phyloP scores from a whole-genome alignment of 2,113 vertebrate genomes.

The Psilopsiagon aymara region DNA sequence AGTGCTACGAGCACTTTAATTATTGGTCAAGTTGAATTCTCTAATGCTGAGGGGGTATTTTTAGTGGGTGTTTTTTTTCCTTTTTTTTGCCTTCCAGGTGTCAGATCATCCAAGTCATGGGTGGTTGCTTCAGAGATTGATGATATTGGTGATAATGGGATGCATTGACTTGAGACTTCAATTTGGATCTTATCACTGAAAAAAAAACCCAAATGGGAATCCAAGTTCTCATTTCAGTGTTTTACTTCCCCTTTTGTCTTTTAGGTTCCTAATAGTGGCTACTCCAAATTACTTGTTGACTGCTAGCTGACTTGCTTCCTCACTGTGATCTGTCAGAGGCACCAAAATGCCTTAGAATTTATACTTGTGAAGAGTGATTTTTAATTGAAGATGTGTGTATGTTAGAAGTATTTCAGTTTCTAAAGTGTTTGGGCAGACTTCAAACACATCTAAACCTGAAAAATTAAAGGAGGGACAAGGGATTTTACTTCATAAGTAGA shows the following conservation, averaged over 20 bases:
- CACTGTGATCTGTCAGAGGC: neutral
- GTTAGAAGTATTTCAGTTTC: neutral
- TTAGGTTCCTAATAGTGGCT: conserved; percentile 24
- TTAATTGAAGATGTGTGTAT: neutral
- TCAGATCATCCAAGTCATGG: conserved; percentile 54
- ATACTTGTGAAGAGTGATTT: neutral
- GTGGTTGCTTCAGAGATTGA: conserved; percentile 66
- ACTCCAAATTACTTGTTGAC: neutral
- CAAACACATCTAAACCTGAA: neutral
- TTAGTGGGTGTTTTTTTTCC: too few relatives aligned
- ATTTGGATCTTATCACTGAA: conserved; percentile 67
- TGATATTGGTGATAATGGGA: conserved; percentile 67
- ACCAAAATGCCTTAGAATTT: neutral
- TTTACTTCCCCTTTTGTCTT: conserved; percentile 27
- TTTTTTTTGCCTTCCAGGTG: conserved; percentile 26
- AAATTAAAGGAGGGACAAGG: neutral
- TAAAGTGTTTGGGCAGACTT: neutral
- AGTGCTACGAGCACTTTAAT: conserved; percentile 4
- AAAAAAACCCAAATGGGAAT: conserved; percentile 31
- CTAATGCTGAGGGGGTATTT: neutral
- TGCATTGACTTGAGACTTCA: conserved; percentile 72
- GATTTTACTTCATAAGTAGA: neutral
- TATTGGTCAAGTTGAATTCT: neutral
- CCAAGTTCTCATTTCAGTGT: conserved; percentile 32
- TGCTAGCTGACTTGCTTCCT: neutral